Evolutionary conservation across 1,140 invertebrate genomes (phyloP), one percentile per base, ranked within the genome.

Genomic region (Coptotermes formosanus): DNA sequence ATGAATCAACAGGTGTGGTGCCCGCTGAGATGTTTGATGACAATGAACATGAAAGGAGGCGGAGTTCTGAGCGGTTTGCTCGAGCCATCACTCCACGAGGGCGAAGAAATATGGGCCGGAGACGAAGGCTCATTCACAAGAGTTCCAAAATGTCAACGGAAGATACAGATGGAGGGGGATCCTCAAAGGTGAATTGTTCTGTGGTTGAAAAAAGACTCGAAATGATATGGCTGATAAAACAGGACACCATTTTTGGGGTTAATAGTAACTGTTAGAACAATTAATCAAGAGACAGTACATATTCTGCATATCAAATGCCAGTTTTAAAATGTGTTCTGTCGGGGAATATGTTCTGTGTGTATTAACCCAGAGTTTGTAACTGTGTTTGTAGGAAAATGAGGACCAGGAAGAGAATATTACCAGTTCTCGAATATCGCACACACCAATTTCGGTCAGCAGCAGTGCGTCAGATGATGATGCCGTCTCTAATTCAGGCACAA

Each of bases 1-100:
- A 14, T 45, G 45, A 52, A 8, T 84, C 90, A 84, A 89, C 89
- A 89, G 90, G 91, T 85, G 91, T 91, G 90, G 90, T 90, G 85
- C 90, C 91, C 86, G 91, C 90, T 81, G 90, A 91, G 89, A 90
- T 84, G 48, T 32, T 52, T 12, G 83, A 84, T 89, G 92, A 93
- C 48, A 91, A 90, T 87, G 92, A 93, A 85, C 92, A 91, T 3
- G 92, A 93, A 82, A 89, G 89, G 82, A 87, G 92, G 9, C 89
- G 92, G n/a, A 92, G 90, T 84, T 91, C 92, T 90, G 92, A 95
- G 89, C 89, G 94, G 87, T 94, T 94, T 88, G 92, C 93, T 19
- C 90, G 92, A 87, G 92, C 92, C 7, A 88, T 92, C 12, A 91
- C 90, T 85, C 91, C 92, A 0, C 91, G 91, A 86, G 92, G 91